Evolutionary conservation across 2,888 invertebrate genomes (phyloP).

Genomic region (Acronicta leporina): DNA sequence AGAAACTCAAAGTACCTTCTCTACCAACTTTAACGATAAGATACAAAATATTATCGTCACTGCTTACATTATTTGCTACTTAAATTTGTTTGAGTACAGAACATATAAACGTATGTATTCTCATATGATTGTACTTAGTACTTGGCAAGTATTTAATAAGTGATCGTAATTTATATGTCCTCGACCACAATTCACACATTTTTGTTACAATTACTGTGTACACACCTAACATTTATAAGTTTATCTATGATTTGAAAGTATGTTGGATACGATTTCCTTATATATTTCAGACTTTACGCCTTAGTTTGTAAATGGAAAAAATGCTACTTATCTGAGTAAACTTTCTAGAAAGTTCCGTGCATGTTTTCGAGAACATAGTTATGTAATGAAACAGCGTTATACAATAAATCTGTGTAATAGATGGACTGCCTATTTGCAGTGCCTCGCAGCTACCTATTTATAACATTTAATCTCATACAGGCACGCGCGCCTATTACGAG

Average conservation of each 20-base stretch:
- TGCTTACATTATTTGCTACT: background rate
- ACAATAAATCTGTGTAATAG: background rate
- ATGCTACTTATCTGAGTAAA: no score
- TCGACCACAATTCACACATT: conserved; percentile 42
- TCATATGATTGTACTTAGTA: conserved; percentile 6
- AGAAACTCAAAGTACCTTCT: conserved; percentile 7
- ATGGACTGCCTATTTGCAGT: background rate
- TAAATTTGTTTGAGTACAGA: background rate
- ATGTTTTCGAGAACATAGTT: no score
- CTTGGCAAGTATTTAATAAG: conserved; percentile 42
- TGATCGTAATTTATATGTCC: conserved; percentile 46
- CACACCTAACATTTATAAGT: background rate
- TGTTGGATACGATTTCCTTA: no score
- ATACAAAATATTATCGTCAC: conserved; percentile 9
- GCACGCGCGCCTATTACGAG: conserved; percentile 5
- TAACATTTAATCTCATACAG: conserved; percentile 11
- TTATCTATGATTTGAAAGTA: background rate
- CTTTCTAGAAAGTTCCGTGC: no score
- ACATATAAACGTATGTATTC: conserved; percentile 1
- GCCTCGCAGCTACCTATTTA: conserved; percentile 1
- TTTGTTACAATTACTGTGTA: conserved; percentile 36
- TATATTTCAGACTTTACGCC: no score
- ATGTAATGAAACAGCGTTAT: background rate
- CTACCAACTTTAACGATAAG: conserved; percentile 7
- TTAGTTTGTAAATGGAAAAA: no score